Percentiles rank a stretch among this genome's conserved stretches.
Evolutionary conservation across 2,888 invertebrate genomes (phyloP).

Genomic region (Luffia ferchaultella): DNA sequence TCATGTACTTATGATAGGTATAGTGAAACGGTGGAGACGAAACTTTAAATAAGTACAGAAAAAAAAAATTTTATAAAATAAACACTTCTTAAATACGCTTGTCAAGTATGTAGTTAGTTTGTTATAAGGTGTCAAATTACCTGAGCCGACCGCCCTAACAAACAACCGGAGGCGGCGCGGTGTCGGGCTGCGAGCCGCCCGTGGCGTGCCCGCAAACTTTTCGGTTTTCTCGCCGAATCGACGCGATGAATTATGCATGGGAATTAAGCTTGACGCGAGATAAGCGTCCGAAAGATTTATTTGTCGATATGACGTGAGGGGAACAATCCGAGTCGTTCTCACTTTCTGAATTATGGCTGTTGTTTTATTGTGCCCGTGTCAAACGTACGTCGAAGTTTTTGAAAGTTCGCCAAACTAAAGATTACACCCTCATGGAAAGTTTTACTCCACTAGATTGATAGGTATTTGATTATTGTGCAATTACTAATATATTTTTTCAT

Average conservation of each 20-base stretch:
- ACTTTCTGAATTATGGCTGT: conserved; percentile 56
- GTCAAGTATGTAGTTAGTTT: neutral
- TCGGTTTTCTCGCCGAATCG: conserved; percentile 11
- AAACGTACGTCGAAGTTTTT: conserved; percentile 22
- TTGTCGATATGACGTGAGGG: conserved; percentile 61
- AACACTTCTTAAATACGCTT: too few species aligned
- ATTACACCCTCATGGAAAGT: neutral
- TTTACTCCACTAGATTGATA: neutral
- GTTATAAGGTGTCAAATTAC: neutral
- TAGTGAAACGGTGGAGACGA: too few species aligned
- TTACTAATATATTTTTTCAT: too few species aligned
- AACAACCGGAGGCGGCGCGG: neutral
- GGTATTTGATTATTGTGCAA: too few species aligned
- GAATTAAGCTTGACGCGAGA: conserved; percentile 63
- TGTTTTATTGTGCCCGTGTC: conserved; percentile 56
- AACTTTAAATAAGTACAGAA: too few species aligned
- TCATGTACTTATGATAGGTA: too few species aligned
- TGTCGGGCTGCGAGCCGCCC: conserved; percentile 1
- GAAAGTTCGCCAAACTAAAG: neutral
- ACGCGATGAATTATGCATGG: conserved; percentile 61
- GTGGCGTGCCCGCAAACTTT: conserved; percentile 10
- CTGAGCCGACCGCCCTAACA: neutral
- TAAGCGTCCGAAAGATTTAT: conserved; percentile 61
- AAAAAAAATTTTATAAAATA: too few species aligned
- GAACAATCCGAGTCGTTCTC: conserved; percentile 61